Evolutionary conservation across 1,140 invertebrate species (phyloP), one percentile per base, ranked within the genome.

Genomic region (Formica selysi): DNA sequence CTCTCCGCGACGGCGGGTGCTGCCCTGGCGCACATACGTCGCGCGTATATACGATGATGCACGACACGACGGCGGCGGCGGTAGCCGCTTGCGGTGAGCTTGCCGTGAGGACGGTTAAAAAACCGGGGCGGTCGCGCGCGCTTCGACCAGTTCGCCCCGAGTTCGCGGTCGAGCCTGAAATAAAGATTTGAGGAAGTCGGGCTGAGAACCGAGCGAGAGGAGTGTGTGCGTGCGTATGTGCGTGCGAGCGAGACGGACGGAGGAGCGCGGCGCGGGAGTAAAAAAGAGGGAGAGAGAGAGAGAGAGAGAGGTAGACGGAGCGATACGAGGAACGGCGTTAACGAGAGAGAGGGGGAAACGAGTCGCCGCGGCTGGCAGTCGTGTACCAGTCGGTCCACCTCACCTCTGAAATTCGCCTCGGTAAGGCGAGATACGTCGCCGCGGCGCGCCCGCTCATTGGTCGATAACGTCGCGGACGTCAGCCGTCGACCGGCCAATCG

Each of bases 171-270:
- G 92, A 90, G 91, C 90, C 91, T 91, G 92, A 91, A 93, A 93
- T 93, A 92, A 92, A 92, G 92, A 92, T 91, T 92, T 89, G 91
- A 92, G 91, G 90, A 92, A 92, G 89, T 91, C 90, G 89, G 79
- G 80, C 65, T 85, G 87, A 91, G 90, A 87, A 83, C 61, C 76
- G 41, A 32, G 61, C 67, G 68, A 65, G 78, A 73, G 57, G 57
- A 51, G 61, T 32, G 36, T 48, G 32, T 64, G 41, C 32, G 44
- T 64, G 26, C 48, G 41, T 70, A 26, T 19, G 16, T 71, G 16
- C 44, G 57, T 73, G 41, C 44, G 76, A 78, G 76, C 67, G 38
- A 74, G 65, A 71, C 32, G 59, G 48, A 64, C 65, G 64, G 41
- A 41, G 38, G 38, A 26, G 65, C 62, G 68, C 41, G 54, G 48